phyloP scores from a whole-genome alignment of 2,113 vertebrate species.

The Corythornis vintsioides region DNA sequence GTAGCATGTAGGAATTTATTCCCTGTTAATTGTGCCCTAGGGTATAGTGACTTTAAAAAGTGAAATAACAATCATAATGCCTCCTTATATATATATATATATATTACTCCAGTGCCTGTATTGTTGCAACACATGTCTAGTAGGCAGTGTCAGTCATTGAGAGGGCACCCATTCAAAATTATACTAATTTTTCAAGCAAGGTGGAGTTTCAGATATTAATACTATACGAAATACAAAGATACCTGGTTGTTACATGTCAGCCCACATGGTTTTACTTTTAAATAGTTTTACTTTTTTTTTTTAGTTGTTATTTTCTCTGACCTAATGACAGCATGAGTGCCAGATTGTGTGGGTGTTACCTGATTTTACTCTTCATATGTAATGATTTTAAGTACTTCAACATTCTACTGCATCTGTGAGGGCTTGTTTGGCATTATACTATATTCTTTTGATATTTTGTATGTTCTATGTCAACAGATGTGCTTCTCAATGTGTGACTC shows the following conservation, averaged over 20 bases:
- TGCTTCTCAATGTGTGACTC: not conserved
- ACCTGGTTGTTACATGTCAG: not conserved
- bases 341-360: not conserved
- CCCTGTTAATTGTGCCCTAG: conserved; percentile 45
- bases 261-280: not conserved
- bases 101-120: not conserved
- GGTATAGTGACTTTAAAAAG: conserved; percentile 6
- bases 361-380: not conserved
- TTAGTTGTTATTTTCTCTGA: not conserved
- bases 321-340: not conserved
- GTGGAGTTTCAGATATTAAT: not conserved
- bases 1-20: conserved; percentile 43
- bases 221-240: not conserved
- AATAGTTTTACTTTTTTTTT: not conserved
- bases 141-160: not conserved
- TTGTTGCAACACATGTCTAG: not conserved
- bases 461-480: not conserved
- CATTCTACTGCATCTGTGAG: not conserved
- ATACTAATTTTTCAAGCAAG: not conserved
- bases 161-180: not conserved
- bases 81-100: not conserved
- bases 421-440: not conserved
- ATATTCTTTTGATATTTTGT: not conserved
- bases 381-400: not conserved
- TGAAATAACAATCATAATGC: conserved; percentile 28